A percentile compares a stretch with the other conserved stretches of the same genome.
phyloP scores from a whole-genome alignment of 2,888 invertebrate species.

The Rhingia campestris region DNA sequence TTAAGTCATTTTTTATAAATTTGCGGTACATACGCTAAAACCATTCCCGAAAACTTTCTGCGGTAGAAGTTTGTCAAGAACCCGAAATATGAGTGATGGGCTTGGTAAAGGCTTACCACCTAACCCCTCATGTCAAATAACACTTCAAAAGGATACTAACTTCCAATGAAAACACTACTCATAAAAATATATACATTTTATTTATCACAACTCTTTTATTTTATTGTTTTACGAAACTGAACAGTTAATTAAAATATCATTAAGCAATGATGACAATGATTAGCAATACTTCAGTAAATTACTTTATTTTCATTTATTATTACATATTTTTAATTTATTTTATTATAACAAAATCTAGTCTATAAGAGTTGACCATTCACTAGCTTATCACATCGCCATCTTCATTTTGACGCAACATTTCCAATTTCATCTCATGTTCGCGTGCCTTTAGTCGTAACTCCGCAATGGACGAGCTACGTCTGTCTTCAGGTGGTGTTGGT shows the following conservation, averaged over 20 bases:
- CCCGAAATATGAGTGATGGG: too few relatives aligned
- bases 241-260: slow-evolving; percentile 12
- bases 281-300: slow-evolving; percentile 38
- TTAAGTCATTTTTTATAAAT: too few relatives aligned
- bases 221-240: slow-evolving; percentile 26
- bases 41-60: too few relatives aligned
- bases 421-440: slow-evolving; percentile 93
- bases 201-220: slow-evolving; percentile 62
- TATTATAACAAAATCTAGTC: slow-evolving; percentile 12
- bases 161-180: background rate
- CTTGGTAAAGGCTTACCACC: too few relatives aligned
- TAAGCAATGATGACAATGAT: slow-evolving; percentile 6
- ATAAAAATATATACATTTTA: slow-evolving; percentile 48
- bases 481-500: slow-evolving; percentile 88
- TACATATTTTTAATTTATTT: slow-evolving; percentile 7
- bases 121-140: too few relatives aligned
- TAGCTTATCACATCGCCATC: slow-evolving; percentile 90
- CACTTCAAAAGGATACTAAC: background rate
- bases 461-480: slow-evolving; percentile 93
- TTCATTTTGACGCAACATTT: slow-evolving; percentile 91
- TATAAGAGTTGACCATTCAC: slow-evolving; percentile 68
- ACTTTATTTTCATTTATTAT: background rate
- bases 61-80: too few relatives aligned
- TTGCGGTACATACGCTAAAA: too few relatives aligned
- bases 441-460: slow-evolving; percentile 93